Base-by-base conservation (phyloP, 2,113 vertebrate species). In the Rhinoderma darwinii region DNA sequence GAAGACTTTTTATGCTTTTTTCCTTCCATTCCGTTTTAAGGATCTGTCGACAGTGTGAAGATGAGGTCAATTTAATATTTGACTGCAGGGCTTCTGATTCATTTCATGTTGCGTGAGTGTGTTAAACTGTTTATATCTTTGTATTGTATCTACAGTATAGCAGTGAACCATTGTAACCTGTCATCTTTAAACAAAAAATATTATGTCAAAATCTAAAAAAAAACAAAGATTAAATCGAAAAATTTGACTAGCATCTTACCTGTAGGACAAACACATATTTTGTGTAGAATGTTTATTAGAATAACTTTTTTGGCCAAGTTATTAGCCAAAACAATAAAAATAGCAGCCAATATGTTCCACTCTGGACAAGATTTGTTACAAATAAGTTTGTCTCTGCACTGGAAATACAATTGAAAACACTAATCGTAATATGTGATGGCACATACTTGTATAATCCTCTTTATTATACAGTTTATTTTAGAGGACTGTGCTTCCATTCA, bases 61-160 rank as follows among this genome's bases (percentile, higher is more conserved):
- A 86, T 86, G 63, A 86, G 84, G 84, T 86, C 84, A 86, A 72
- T 86, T 86, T 86, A 80, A 56, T 86, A 80, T 86, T 86, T 86
- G 84, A 32, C 84, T 80, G 35, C n/a, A 86, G 84, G 84, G 76
- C 84, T 86, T 86, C 63, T 86, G 84, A 86, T 72, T 86, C 84
- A 86, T 80, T 86, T 79, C 84, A 72, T 72, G 76, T 86, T 86
- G 84, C 76, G 84, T 86, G 84, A 86, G 76, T 80, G 41, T 86
- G 22, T 63, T 54, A 41, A 80, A 79, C 63, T 86, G 84, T 86
- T 86, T 86, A 51, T 86, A 56, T 86, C 43, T 72, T 72, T 86
- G 76, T 80, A 50, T 79, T 25, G 35, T 39, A 86, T 80, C 76
- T 80, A 70, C 80, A 86, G 84, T 80, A 70, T 86, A 86, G 84